Conservation (phyloP, 2,888 invertebrate genomes). For the Acanthococcus lagerstroemiae region DNA sequence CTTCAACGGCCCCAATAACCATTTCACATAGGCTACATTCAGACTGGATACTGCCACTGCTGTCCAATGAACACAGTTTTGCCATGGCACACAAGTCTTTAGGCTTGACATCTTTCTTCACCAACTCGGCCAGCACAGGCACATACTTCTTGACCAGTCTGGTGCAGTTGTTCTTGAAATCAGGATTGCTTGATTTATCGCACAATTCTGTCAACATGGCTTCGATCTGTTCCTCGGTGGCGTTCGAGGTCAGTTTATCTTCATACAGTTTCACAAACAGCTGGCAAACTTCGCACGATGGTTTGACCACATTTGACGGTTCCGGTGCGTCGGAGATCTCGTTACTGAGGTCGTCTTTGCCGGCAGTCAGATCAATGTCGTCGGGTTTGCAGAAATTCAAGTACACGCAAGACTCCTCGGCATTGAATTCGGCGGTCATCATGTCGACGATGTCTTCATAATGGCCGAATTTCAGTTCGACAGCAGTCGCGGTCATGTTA, state of each 20-base stretch:
- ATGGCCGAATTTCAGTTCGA: conserved; percentile 53
- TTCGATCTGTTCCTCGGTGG: conserved; percentile 72
- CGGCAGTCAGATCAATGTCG: conserved; percentile 1
- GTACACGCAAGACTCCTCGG: conserved; percentile 66
- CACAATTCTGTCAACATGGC: conserved; percentile 58
- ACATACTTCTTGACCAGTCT: conserved; percentile 6
- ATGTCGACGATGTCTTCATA: conserved; percentile 65
- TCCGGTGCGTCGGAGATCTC: neutral
- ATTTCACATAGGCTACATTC: conserved; percentile 13
- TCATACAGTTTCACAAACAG: conserved; percentile 23
- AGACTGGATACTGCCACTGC: neutral
- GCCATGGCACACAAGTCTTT: conserved; percentile 1
- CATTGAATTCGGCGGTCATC: conserved; percentile 62
- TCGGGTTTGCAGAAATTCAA: conserved; percentile 56
- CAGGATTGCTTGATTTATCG: conserved; percentile 43
- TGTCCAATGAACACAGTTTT: conserved; percentile 7
- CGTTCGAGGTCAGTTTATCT: conserved; percentile 63
- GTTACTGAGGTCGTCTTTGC: conserved; percentile 29
- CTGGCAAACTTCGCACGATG: conserved; percentile 29
- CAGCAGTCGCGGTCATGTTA: conserved; percentile 56
- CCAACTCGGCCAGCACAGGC: neutral
- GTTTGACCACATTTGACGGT: neutral
- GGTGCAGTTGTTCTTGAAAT: conserved; percentile 11
- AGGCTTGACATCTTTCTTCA: conserved; percentile 16
- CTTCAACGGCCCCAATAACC: conserved; percentile 8